Base-by-base conservation (phyloP, 1,140 invertebrate species). In the Mesaphorura yosii region DNA sequence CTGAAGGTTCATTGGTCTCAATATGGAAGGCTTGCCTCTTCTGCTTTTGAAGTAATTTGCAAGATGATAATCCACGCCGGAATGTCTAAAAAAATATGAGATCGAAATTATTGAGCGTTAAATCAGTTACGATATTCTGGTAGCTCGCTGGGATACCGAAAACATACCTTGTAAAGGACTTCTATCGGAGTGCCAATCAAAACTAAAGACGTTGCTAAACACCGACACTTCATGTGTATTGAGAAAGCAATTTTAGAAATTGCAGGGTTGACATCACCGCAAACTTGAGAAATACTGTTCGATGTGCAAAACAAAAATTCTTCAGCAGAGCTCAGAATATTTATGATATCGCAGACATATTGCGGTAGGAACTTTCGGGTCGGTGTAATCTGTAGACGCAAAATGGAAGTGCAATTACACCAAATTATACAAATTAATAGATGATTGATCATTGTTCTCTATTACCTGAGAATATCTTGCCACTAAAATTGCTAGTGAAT, bases 141-240 rank as follows among this genome's bases (percentile, higher is more conserved):
- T 10, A 47, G n/a, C 15, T 44, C 23, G 12, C 34, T 44, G 29
- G 19, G 28, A 28, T 15, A 14, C 19, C 20, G 15, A 6, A 17
- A 17, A 12, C 5, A 19, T 57, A 83, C 83, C 75, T 86, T 84
- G 65, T 82, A 78, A 17, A 87, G 68, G 48, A 76, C 75, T 51
- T 81, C 77, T 15, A 86, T 65, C 0, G 83, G 80, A 3, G 79
- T 75, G 0, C 81, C 83, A 53, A 83, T 74, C 4, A 83, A 71
- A 1, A 85, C 66, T 1, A 86, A 70, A 55, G 79, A 83, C 50
- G 77, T 73, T 41, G 84, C 77, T 5, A 86, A 66, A 59, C 85
- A 78, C 57, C 80, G 76, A 65, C 84, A 86, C 65, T 88, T 88
- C 2, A 81, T 73, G 62, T 88, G 84, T 6, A 88, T 77, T 4